Base-by-base conservation (phyloP, 2,113 vertebrate species). In the Alethe diademata region DNA sequence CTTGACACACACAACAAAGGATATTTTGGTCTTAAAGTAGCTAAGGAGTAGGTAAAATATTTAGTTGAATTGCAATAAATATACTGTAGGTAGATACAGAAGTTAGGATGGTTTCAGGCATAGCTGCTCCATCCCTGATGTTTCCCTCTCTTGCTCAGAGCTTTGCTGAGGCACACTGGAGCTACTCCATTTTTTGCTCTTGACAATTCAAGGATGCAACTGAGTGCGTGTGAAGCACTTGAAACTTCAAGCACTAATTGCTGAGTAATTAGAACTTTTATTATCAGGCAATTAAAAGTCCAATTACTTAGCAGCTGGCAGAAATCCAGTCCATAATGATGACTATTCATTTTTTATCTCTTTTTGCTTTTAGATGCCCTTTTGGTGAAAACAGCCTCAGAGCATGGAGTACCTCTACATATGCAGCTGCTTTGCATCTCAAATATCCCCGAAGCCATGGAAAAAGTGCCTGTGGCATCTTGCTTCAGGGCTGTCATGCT, bases 211-310 rank as follows among this genome's bases (percentile, higher is more conserved):
- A 70, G 47, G 73, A 71, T 43, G 57, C 31, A 62, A 18, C 5
- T 31, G n/a, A 84, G 61, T 90, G 56, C 31, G 5, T 86, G 66
- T 48, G 74, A 85, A 89, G 38, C 57, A 66, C 57, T 93, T 89
- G 61, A 95, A 95, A 94, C 57, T 89, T 95, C 67, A 88, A 78
- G 50, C 35, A 42, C 81, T 95, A 96, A 96, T 96, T 97, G 87
- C 62, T 76, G 67, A 87, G 40, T 92, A 96, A 95, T 96, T 96
- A 96, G 91, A 96, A 95, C 54, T 97, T 97, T 92, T 94, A 91
- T 92, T 92, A 78, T 47, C 0, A 5, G 61, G 73, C 87, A 94
- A 96, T 93, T 96, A 88, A 94, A 96, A 74, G 51, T 94, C 80
- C 93, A 94, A 96, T 94, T 96, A 80, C 70, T 82, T 95, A 92